Evolutionary conservation across 2,888 invertebrate genomes (phyloP), one percentile per base, ranked within the genome.

Genomic region (Neria commutata): DNA sequence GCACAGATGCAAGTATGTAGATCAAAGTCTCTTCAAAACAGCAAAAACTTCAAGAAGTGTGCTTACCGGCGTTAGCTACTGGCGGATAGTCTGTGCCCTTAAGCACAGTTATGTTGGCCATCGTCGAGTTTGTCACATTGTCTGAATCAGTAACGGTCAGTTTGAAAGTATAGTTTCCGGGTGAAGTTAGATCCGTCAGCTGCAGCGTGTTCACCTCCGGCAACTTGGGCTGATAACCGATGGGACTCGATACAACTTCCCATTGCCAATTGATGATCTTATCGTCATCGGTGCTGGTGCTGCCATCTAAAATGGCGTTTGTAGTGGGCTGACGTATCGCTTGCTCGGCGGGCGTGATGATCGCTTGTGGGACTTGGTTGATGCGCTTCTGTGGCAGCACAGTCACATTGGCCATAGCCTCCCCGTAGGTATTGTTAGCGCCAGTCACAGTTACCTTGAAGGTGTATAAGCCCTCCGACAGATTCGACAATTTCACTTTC

Each of bases 41-140:
- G 21, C 21, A 5, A 23, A 25, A 19, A 47, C 6, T 37, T 21
- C 11, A 17, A 47, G 17, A 53, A 47, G 10, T 25, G 5, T 11
- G 49, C 56, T 54, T 75, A 86, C 88, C 91, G 48, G 96, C 96
- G 84, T 95, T 95, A 0, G 96, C 96, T 78, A 93, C 94, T 0
- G 97, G 97, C 0, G 95, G 95, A 83, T 97, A 97, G 79, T 98
- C 97, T 0, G 89, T 93, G 68, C 92, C 91, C 83, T 95, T 94
- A 17, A 95, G 83, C 14, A 96, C 95, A 2, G 91, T 93, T 54
- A 97, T 91, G 77, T 92, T 94, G 5, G 96, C 95, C 5, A 88
- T 89, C 0, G 94, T 91, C 0, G 89, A 92, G 78, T 94, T 95
- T 57, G 89, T 91, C 0, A 89, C 90, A 69, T 93, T 92, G 78